Conservation (phyloP, 2,888 invertebrate genomes). For the Caenorhabditis japonica region DNA sequence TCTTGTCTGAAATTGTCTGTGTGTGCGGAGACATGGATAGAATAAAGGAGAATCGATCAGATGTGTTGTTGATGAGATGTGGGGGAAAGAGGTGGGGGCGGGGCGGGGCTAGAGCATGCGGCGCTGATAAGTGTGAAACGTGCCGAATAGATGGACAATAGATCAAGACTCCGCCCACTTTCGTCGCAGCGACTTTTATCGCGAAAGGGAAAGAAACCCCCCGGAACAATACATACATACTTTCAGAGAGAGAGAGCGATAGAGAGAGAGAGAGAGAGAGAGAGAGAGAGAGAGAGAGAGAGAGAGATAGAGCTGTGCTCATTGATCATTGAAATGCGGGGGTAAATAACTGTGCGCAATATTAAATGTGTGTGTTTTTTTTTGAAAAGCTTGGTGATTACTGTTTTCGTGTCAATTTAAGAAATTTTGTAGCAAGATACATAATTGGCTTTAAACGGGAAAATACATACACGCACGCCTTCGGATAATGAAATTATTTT, state of each 20-base stretch:
- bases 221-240: too few relatives aligned
- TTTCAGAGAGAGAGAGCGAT: too few relatives aligned
- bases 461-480: too few relatives aligned
- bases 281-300: slow-evolving; percentile 12
- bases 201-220: slow-evolving; percentile 1
- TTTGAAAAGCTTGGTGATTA: too few relatives aligned
- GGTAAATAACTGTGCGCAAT: slow-evolving; percentile 1
- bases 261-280: slow-evolving; percentile 16
- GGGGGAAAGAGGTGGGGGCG: background rate
- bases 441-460: too few relatives aligned
- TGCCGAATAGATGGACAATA: slow-evolving; percentile 35
- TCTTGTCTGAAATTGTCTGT: slow-evolving; percentile 32
- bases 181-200: slow-evolving; percentile 46
- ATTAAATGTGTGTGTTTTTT: background rate
- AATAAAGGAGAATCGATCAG: slow-evolving; percentile 11
- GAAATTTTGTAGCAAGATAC: too few relatives aligned
- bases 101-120: slow-evolving; percentile 16
- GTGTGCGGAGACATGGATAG: slow-evolving; percentile 1
- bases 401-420: too few relatives aligned
- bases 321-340: slow-evolving; percentile 36
- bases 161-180: slow-evolving; percentile 29
- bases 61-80: slow-evolving; percentile 26
- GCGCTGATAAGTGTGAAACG: slow-evolving; percentile 45
- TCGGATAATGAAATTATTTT: too few relatives aligned
- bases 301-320: slow-evolving; percentile 33